Conservation (phyloP, 1,140 invertebrate genomes). For the Agrilus planipennis region DNA sequence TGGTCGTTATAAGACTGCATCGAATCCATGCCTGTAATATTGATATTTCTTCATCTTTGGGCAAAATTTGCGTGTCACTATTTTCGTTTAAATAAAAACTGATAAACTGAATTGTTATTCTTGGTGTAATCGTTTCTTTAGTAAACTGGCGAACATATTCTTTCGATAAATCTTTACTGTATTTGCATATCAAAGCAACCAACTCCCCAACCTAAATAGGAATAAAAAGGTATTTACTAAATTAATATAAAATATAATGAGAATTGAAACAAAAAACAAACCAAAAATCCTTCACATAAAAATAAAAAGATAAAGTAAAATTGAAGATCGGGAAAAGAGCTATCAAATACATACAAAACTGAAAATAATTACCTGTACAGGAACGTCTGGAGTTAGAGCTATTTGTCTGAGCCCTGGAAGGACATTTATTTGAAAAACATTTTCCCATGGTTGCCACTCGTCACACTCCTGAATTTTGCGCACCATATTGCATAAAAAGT, state of each 20-base stretch:
- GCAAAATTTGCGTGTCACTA: too few species aligned
- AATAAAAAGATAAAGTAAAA: neutral
- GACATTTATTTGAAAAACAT: slow-evolving; percentile 17
- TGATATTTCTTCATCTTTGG: slow-evolving; percentile 14
- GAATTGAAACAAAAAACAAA: too few species aligned
- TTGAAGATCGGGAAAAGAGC: neutral
- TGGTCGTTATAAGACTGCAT: slow-evolving; percentile 18
- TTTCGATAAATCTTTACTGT: too few species aligned
- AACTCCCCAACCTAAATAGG: too few species aligned
- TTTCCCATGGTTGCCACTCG: slow-evolving; percentile 22
- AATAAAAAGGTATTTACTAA: too few species aligned
- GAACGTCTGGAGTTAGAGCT: slow-evolving; percentile 7
- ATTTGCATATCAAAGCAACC: too few species aligned
- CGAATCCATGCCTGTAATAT: slow-evolving; percentile 21
- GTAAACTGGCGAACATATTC: too few species aligned
- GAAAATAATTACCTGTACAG: slow-evolving; percentile 8
- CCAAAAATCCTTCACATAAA: neutral
- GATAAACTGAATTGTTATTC: too few species aligned
- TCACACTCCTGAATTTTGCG: slow-evolving; percentile 17
- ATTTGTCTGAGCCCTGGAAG: slow-evolving; percentile 21
- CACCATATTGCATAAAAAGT: slow-evolving; percentile 16
- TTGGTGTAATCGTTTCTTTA: too few species aligned
- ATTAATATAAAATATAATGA: too few species aligned
- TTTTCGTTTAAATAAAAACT: too few species aligned
- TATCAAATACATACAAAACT: neutral